Base-by-base conservation (phyloP, 1,140 invertebrate species). In the Drosophila paulistorum region DNA sequence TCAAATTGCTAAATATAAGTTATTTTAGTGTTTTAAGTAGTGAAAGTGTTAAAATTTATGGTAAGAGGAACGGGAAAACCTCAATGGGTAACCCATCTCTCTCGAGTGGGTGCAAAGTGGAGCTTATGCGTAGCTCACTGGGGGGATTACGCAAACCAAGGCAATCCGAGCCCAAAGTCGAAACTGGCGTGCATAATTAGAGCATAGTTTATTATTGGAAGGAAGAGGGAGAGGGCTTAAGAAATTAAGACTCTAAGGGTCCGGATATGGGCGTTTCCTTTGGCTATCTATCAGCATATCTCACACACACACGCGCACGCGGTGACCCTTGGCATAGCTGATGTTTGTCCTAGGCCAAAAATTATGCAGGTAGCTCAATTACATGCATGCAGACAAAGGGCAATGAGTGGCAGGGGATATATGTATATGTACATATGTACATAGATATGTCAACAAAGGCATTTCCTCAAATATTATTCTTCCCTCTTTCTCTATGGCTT, bases 21-120 rank as follows among this genome's bases (percentile, higher is more conserved):
- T 89, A 83, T 89, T 82, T 87, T 61, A 84, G 84, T 89, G 84
- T 81, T 74, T 89, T 89, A 84, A 84, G 68, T 68, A 87, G 84
- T 89, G 85, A 87, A 87, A 89, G 84, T 83, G 69, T 59, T 51
- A 20, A 51, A 51, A 51, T 51, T 51, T 51, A 51, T 61, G 54
- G 2, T 26, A 14, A 30, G 26, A 11, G 17, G 45, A 42, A 48
- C 37, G 45, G 54, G 14, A 51, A 42, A 35, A 41, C n/a, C n/a
- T 42, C 42, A 14, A 45, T 20, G 23, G 48, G 48, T 30, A 54
- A 39, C 58, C 30, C 51, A 42, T n/a, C 14, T 13, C n/a, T 41
- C 23, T 14, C 14, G 55, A 79, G 79, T 87, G 83, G 79, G 83
- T 82, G 83, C 62, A 33, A 72, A 77, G 55, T 60, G 35, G 3